A percentile compares a stretch with the other conserved stretches of the same genome.
Conservation (phyloP, 2,797 vertebrate species). For the Schizopygopsis malacanthus region DNA sequence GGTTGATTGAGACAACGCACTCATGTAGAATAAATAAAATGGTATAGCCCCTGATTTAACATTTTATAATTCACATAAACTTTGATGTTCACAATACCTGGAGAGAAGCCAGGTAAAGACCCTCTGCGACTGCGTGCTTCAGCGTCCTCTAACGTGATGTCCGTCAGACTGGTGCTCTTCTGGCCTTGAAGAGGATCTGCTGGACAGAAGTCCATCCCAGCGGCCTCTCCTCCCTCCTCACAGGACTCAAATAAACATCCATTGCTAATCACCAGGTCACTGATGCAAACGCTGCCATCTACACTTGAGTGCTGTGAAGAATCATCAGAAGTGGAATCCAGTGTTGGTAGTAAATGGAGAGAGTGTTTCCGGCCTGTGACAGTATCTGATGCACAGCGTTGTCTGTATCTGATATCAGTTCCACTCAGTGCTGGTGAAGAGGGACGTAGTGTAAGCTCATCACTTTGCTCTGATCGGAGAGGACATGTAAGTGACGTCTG, state of each 20-base stretch:
- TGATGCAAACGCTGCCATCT: slow-evolving; percentile 78
- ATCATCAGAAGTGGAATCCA: slow-evolving; percentile 64
- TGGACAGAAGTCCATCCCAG: slow-evolving; percentile 70
- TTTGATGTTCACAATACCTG: slow-evolving; percentile 76
- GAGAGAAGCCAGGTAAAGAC: slow-evolving; percentile 88
- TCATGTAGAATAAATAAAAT: not conserved
- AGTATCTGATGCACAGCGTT: slow-evolving; percentile 23
- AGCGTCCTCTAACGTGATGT: slow-evolving; percentile 85
- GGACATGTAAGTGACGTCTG: slow-evolving; percentile 69
- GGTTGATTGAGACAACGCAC: no score
- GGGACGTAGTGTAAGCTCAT: slow-evolving; percentile 24
- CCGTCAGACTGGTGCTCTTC: slow-evolving; percentile 91
- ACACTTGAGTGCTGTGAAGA: slow-evolving; percentile 46
- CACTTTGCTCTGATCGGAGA: slow-evolving; percentile 55
- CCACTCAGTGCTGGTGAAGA: slow-evolving; percentile 17
- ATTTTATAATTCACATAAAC: not conserved
- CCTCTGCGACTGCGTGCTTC: slow-evolving; percentile 81
- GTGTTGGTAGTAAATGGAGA: slow-evolving; percentile 23
- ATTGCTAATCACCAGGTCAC: slow-evolving; percentile 64
- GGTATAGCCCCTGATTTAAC: no score
- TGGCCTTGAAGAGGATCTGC: slow-evolving; percentile 83
- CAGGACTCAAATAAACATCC: slow-evolving; percentile 62
- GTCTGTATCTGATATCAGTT: slow-evolving; percentile 18
- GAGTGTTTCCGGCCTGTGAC: not conserved
- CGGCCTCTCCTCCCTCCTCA: slow-evolving; percentile 76